A percentile compares a stretch with the other conserved stretches of the same genome.
Conservation (phyloP, 2,797 vertebrate genomes). For the Enteromius argenteus region DNA sequence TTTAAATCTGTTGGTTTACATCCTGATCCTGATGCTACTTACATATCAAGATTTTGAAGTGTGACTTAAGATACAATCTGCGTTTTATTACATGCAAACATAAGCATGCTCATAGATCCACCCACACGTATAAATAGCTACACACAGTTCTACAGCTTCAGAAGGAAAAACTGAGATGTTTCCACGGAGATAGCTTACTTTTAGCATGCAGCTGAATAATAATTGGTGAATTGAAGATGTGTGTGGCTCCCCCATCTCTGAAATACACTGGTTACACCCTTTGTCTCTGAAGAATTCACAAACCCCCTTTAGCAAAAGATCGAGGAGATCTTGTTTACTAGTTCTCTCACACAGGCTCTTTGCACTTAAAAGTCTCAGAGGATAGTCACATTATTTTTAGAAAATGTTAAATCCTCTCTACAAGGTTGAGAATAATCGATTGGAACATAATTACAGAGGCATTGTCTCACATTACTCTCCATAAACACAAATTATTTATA, state of each 20-base stretch:
- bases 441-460: background rate
- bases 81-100: background rate
- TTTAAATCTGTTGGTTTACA: background rate
- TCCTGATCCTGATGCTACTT: background rate
- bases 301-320: background rate
- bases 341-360: background rate
- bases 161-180: background rate
- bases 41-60: background rate
- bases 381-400: background rate
- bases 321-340: background rate
- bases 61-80: background rate
- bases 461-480: background rate
- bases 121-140: background rate
- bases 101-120: background rate
- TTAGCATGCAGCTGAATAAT: constrained; percentile 10
- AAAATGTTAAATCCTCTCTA: background rate
- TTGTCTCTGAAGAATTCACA: background rate
- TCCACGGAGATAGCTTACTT: constrained; percentile 20
- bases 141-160: background rate
- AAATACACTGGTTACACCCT: background rate
- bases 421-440: background rate
- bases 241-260: background rate
- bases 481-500: background rate
- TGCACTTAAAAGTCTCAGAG: background rate
- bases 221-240: background rate